Evolutionary conservation across 2,113 vertebrate species (phyloP).

Genomic region (Vireo altiloquus): DNA sequence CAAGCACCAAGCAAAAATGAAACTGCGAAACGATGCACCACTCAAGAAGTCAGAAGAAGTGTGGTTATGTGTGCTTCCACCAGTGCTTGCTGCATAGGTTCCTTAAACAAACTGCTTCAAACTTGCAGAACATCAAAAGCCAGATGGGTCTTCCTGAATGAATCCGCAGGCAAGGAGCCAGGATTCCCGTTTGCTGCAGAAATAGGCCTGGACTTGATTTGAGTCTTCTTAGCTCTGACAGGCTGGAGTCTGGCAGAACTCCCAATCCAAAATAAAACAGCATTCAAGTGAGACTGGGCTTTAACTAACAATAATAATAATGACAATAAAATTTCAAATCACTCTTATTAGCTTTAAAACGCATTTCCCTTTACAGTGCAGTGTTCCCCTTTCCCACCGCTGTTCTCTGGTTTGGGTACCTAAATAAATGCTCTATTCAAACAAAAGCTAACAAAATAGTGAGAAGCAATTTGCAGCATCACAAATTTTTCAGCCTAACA

Average conservation of each 20-base stretch:
- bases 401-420: not conserved
- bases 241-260: constrained; percentile 67
- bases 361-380: not conserved
- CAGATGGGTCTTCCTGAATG: constrained; percentile 72
- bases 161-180: constrained; percentile 69
- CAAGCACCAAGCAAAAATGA: not conserved
- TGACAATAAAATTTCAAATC: constrained; percentile 35
- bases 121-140: constrained; percentile 73
- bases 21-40: not conserved
- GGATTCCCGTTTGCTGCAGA: constrained; percentile 68
- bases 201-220: constrained; percentile 76
- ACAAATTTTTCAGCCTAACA: not conserved
- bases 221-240: constrained; percentile 72
- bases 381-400: not conserved
- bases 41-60: constrained; percentile 6
- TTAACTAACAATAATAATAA: constrained; percentile 29
- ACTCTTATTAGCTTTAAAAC: constrained; percentile 37
- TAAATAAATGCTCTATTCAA: not conserved
- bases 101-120: constrained; percentile 73
- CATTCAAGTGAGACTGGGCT: constrained; percentile 66
- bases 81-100: constrained; percentile 27
- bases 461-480: not conserved
- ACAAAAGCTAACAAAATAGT: not conserved
- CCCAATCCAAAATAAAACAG: constrained; percentile 72
- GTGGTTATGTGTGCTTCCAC: constrained; percentile 41